phyloP scores from a whole-genome alignment of 2,113 vertebrate species.

The Pseudopodoces humilis region DNA sequence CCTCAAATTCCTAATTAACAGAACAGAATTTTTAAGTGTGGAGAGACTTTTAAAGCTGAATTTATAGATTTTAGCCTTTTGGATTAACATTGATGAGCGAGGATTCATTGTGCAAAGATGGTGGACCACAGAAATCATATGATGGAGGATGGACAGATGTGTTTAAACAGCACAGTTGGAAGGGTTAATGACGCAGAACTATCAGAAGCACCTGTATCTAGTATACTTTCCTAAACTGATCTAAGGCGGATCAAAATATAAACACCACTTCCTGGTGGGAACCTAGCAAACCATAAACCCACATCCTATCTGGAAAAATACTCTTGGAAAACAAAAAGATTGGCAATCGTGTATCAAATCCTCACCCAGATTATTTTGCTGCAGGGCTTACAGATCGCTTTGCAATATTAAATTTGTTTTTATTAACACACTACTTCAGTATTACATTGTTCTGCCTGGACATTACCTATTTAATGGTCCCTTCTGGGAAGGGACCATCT shows the following conservation, averaged over 20 bases:
- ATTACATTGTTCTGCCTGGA: background rate
- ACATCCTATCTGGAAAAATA: slow-evolving; percentile 39
- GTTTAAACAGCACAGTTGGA: background rate
- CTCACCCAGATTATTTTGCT: slow-evolving; percentile 27
- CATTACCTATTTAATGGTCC: background rate
- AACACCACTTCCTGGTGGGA: background rate
- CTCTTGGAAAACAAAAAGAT: slow-evolving; percentile 14
- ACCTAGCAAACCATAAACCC: background rate
- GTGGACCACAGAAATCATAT: background rate
- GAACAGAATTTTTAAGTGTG: background rate
- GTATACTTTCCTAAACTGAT: background rate
- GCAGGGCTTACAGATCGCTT: background rate
- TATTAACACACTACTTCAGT: background rate
- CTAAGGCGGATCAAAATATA: background rate
- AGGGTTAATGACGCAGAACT: background rate
- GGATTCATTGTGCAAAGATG: background rate
- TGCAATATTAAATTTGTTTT: slow-evolving; percentile 34
- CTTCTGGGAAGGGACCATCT: background rate
- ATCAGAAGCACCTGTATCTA: background rate
- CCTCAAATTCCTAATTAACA: background rate
- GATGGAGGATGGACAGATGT: background rate
- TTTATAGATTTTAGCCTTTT: background rate
- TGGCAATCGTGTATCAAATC: background rate
- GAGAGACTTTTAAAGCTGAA: background rate
- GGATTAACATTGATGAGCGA: background rate